Conservation (phyloP, 2,888 invertebrate species). For the Limenitis camilla region DNA sequence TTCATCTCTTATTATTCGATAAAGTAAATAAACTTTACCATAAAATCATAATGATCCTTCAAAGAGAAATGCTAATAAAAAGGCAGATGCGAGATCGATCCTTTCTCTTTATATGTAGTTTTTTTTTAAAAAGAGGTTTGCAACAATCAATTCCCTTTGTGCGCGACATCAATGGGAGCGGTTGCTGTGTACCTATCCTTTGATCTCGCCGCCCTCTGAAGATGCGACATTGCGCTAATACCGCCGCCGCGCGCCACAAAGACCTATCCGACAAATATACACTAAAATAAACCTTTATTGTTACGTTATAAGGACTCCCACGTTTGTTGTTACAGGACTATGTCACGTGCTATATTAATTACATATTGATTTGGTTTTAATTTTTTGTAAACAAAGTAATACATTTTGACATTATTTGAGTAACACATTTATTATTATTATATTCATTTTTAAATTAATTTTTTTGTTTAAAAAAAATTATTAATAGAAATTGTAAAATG, state of each 20-base stretch:
- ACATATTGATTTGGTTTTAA: constrained; percentile 1
- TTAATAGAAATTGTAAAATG: too few relatives aligned
- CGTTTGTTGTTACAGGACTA: constrained; percentile 1
- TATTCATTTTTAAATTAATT: too few relatives aligned
- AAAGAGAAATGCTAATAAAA: constrained; percentile 29
- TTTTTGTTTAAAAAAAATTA: too few relatives aligned
- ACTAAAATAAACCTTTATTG: constrained; percentile 11
- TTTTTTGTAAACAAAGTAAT: not conserved
- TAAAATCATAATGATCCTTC: constrained; percentile 5
- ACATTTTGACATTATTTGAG: too few relatives aligned
- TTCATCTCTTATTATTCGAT: not conserved
- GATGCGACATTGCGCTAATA: constrained; percentile 72
- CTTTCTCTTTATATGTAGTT: constrained; percentile 36
- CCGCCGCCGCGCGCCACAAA: constrained; percentile 47
- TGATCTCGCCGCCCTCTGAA: constrained; percentile 73
- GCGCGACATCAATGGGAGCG: constrained; percentile 72
- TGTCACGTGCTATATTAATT: not conserved
- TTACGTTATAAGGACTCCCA: constrained; percentile 2
- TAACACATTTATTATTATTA: too few relatives aligned
- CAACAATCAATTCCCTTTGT: constrained; percentile 75
- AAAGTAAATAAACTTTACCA: not conserved
- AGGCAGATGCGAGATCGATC: constrained; percentile 61
- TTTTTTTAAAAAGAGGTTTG: constrained; percentile 64
- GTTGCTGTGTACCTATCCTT: constrained; percentile 72
- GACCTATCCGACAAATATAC: constrained; percentile 39